Conservation (phyloP, 2,113 vertebrate genomes). For the Ondatra zibethicus region DNA sequence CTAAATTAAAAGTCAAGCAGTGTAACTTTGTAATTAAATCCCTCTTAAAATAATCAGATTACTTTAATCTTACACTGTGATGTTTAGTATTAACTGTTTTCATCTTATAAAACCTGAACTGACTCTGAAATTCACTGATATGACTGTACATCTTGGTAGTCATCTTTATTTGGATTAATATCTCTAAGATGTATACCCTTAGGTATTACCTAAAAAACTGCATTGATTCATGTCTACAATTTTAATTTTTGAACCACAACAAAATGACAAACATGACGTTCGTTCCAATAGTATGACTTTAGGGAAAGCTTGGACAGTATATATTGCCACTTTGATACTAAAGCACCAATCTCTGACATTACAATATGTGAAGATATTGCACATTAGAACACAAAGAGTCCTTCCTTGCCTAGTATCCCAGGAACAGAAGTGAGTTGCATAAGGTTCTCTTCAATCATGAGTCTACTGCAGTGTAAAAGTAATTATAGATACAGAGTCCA, state of each 20-base stretch:
- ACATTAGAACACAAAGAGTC: conserved; percentile 1
- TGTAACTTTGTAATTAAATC: conserved; percentile 64
- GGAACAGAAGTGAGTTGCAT: not conserved
- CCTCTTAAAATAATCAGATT: conserved; percentile 59
- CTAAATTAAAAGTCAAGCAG: conserved; percentile 52
- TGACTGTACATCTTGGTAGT: not conserved
- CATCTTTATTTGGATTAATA: conserved; percentile 45
- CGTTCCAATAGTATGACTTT: conserved; percentile 37
- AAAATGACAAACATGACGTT: conserved; percentile 31
- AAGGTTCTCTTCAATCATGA: not conserved
- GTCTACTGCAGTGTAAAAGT: not conserved
- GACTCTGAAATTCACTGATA: conserved; percentile 30
- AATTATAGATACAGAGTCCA: not conserved
- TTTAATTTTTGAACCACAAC: conserved; percentile 60
- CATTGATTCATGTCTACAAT: conserved; percentile 24
- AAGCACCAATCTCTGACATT: not conserved
- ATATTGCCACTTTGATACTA: not conserved
- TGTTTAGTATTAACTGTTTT: conserved; percentile 48
- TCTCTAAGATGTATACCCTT: conserved; percentile 37
- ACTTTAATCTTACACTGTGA: conserved; percentile 28
- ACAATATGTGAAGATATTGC: not conserved
- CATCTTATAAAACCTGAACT: conserved; percentile 50
- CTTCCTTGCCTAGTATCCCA: not conserved
- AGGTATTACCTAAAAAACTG: conserved; percentile 36
- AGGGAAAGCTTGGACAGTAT: not conserved